Evolutionary conservation across 2,888 invertebrate species (phyloP), one percentile per base, ranked within the genome.

Genomic region (Spatulosminthurus flaviceps): DNA sequence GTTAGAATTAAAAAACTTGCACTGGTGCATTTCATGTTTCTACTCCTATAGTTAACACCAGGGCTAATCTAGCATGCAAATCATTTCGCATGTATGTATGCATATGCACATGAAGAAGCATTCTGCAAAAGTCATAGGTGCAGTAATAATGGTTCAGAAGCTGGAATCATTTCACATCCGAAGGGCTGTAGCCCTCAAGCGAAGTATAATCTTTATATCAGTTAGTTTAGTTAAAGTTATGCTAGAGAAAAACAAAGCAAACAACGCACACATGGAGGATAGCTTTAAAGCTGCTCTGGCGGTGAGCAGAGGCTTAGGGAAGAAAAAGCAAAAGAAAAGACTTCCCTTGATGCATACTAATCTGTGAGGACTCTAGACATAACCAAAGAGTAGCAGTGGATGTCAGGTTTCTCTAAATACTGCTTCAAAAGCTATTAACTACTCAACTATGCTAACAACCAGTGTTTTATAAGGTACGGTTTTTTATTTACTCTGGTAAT

Each of bases 311-410:
- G 22, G 28, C 66, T 22, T 13, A n/a, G 24, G 70, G 16, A 70
- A 41, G 41, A 41, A 4, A 41, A 34, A 28, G 70, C 13, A 26
- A 69, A 9, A 69, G 13, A 13, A 29, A 13, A 29, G 69, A 21
- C 41, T 9, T 34, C 71, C 28, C 74, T 61, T n/a, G 51, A 22
- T 34, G 74, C 61, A 74, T 74, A 74, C 74, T 74, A 74, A 74
- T 74, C 64, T 73, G 1, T 64, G 24, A 9, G 64, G 5, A 64
- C 64, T 9, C 19, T 2, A n/a, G n/a, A 64, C 22, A 64, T 2
- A 64, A 22, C 64, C 64, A 24, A 64, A 64, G 64, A 64, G 22
- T 22, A n/a, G n/a, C 64, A 24, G 26, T 24, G 64, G 26, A 64
- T 51, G 21, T 22, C 64, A 11, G 24, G 60, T 60, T 64, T 26